Evolutionary conservation across 1,140 invertebrate species (phyloP), one percentile per base, ranked within the genome.

Genomic region (Panagrolaimus sp.): DNA sequence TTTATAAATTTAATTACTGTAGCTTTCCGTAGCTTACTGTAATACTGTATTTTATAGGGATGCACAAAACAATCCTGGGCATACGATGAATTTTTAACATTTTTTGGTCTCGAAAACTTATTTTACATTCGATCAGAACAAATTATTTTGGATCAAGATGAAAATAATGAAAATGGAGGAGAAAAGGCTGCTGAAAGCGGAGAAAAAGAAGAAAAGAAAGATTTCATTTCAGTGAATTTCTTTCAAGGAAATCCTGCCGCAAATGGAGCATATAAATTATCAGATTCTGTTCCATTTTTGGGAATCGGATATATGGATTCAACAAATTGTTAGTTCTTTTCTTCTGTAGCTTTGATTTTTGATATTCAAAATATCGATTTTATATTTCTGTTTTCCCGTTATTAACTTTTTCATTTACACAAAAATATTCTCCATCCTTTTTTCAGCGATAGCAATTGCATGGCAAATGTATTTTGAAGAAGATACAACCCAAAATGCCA

Each of bases 191-290:
- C 32, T 4, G 32, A 38, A 7, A 26, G n/a, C n/a, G n/a, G n/a
- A n/a, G n/a, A 58, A 8, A 28, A 58, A 21, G 52, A 58, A 58
- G n/a, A 58, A 21, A 58, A 58, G 17, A 38, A 38, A 38, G 32
- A 38, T 38, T 58, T 26, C 8, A 28, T 58, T 26, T 58, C 52
- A 4, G 52, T 58, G 17, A 58, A 58, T 26, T 28, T 58, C 7
- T 58, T 58, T 28, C 52, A 58, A 58, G 52, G 52, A 2, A n/a
- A 58, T 26, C 52, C 52, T 1, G 14, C n/a, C 0, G 10, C 12
- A n/a, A 21, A 21, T 21, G 14, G 21, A 21, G 21, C 21, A 1
- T 21, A 12, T 24, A 58, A 58, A 17, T 28, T 26, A n/a, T 38
- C 32, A 38, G 32, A 38, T 4, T 38, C 32, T 38, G 17, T 26